Evolutionary conservation across 2,113 vertebrate species (phyloP).

Genomic region (Callopanchax toddi): DNA sequence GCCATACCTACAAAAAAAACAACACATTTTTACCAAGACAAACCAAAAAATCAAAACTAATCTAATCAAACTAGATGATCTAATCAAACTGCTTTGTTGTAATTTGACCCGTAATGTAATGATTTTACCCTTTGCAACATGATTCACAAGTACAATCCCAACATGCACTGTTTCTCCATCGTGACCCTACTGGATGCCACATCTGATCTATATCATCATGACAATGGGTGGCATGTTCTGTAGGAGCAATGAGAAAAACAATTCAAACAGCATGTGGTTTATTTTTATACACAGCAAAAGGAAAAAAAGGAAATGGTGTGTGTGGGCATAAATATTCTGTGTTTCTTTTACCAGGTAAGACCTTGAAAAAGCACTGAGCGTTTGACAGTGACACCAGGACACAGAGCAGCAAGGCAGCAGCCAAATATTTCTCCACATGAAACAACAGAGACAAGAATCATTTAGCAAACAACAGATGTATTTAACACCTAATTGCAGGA

Average conservation of each 20-base stretch:
- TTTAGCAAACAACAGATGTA: too few relatives aligned
- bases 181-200: constrained; percentile 49
- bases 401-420: constrained; percentile 48
- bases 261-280: too few relatives aligned
- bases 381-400: constrained; percentile 36
- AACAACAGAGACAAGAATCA: too few relatives aligned
- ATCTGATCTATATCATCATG: constrained; percentile 32
- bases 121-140: constrained; percentile 47
- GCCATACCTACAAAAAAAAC: constrained; percentile 35
- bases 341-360: neutral
- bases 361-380: neutral
- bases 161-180: constrained; percentile 63
- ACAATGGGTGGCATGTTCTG: constrained; percentile 43
- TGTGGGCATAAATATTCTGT: too few relatives aligned
- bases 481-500: too few relatives aligned
- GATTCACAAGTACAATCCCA: constrained; percentile 12
- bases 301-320: too few relatives aligned
- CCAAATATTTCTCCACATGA: constrained; percentile 44
- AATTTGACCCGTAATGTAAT: neutral
- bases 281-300: too few relatives aligned
- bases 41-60: neutral
- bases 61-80: neutral
- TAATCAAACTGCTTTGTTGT: too few relatives aligned
- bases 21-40: neutral
- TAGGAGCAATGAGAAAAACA: neutral